Conservation (phyloP, 2,113 vertebrate genomes). For the Paedocypris sp. region DNA sequence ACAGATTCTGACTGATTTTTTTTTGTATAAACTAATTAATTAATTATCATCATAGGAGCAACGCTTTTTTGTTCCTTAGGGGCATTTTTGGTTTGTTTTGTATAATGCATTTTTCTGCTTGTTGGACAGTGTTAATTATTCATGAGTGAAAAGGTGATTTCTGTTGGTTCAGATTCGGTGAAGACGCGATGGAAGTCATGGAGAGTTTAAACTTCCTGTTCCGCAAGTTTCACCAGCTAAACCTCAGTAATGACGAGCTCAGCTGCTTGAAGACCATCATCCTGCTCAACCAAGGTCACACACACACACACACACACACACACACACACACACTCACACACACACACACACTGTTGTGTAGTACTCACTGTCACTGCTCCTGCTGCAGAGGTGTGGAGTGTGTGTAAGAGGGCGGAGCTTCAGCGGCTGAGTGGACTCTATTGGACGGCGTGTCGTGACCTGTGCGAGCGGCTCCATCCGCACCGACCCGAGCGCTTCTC, state of each 20-base stretch:
- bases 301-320: not conserved
- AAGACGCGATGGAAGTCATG: constrained; percentile 97
- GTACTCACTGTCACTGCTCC: too few species aligned
- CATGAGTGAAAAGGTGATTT: too few species aligned
- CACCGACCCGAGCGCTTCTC: constrained; percentile 94
- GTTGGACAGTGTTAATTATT: too few species aligned
- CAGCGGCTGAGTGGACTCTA: constrained; percentile 95
- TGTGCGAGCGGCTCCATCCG: constrained; percentile 86
- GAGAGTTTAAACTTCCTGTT: constrained; percentile 94
- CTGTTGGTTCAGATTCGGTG: constrained; percentile 88
- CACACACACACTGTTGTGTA: too few species aligned
- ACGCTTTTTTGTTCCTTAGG: too few species aligned
- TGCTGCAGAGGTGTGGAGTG: constrained; percentile 77
- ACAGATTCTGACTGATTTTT: too few species aligned
- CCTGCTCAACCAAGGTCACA: constrained; percentile 93
- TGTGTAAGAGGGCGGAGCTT: constrained; percentile 80
- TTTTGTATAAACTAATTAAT: too few species aligned
- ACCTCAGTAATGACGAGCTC: constrained; percentile 94
- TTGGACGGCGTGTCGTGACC: constrained; percentile 97
- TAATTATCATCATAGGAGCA: too few species aligned
- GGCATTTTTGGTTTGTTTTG: too few species aligned
- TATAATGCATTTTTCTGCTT: too few species aligned
- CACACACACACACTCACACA: too few species aligned
- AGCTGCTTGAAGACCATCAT: constrained; percentile 98
- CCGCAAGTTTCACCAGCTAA: constrained; percentile 89